Conservation (phyloP, 2,888 invertebrate genomes). For the Melolontha melolontha region DNA sequence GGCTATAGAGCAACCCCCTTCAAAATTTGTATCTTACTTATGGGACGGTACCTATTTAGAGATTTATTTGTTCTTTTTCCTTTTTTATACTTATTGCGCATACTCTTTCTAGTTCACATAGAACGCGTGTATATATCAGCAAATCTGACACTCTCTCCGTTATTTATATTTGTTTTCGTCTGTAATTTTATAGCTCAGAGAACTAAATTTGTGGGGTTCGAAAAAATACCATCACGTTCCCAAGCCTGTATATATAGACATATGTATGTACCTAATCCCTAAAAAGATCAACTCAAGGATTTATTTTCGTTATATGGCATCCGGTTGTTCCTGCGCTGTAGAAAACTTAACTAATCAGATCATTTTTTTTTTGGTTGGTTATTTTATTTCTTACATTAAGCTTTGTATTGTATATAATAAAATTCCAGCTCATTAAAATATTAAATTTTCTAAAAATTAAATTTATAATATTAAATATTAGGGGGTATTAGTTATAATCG, state of each 20-base stretch:
- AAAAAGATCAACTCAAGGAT: constrained; percentile 21
- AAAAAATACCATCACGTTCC: constrained; percentile 37
- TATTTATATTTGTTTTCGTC: constrained; percentile 45
- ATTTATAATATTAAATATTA: too few species aligned
- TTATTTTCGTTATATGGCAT: constrained; percentile 31
- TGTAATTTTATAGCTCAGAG: constrained; percentile 42
- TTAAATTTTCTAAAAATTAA: too few species aligned
- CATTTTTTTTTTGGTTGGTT: too few species aligned
- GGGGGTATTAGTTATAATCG: too few species aligned
- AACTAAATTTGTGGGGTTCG: constrained; percentile 37
- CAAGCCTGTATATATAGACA: constrained; percentile 16
- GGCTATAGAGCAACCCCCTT: constrained; percentile 15
- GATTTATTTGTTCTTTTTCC: constrained; percentile 6
- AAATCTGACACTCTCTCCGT: constrained; percentile 40
- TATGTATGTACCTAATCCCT: constrained; percentile 17
- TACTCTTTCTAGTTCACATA: constrained; percentile 23
- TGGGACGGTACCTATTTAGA: neutral
- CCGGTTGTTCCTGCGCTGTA: constrained; percentile 13
- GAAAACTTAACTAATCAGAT: constrained; percentile 23
- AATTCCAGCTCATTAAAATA: too few species aligned
- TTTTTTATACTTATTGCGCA: constrained; percentile 12
- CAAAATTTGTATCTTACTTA: constrained; percentile 30
- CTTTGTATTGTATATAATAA: too few species aligned
- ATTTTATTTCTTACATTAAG: too few species aligned
- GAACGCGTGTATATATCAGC: constrained; percentile 38